A percentile compares a stretch with the other conserved stretches of the same genome.
phyloP scores from a whole-genome alignment of 2,797 vertebrate species.

The Setipinna tenuifilis region DNA sequence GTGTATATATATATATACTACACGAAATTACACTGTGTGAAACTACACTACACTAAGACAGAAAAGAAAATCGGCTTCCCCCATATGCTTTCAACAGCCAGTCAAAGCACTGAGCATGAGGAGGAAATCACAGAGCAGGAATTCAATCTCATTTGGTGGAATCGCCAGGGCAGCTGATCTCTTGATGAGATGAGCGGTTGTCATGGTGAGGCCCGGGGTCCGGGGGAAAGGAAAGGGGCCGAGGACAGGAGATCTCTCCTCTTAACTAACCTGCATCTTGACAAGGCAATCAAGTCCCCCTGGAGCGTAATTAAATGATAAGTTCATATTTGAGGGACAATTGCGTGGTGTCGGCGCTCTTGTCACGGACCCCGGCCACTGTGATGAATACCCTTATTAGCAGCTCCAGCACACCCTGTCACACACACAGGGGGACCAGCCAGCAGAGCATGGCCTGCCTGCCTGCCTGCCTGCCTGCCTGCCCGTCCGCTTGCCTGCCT shows the following conservation, averaged over 20 bases:
- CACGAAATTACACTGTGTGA: not conserved
- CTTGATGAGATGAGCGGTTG: slow-evolving; percentile 68
- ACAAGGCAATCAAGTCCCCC: slow-evolving; percentile 80
- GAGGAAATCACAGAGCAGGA: slow-evolving; percentile 46
- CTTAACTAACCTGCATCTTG: slow-evolving; percentile 87
- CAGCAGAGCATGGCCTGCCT: slow-evolving; percentile 63
- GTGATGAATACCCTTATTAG: slow-evolving; percentile 92
- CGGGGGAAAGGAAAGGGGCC: slow-evolving; percentile 29
- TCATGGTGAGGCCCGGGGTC: slow-evolving; percentile 61
- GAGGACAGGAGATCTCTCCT: slow-evolving; percentile 74
- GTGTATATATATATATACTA: too few relatives aligned
- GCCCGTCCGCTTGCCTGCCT: too few relatives aligned
- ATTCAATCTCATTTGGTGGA: slow-evolving; percentile 56
- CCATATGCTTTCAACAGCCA: not conserved
- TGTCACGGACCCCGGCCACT: slow-evolving; percentile 73
- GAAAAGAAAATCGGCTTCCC: not conserved
- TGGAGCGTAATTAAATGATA: slow-evolving; percentile 91
- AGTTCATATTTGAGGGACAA: slow-evolving; percentile 90
- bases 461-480: slow-evolving; percentile 42
- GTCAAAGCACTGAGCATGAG: not conserved
- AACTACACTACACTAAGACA: not conserved
- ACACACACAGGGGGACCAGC: slow-evolving; percentile 63
- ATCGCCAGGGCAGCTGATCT: slow-evolving; percentile 62
- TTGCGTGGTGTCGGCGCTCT: slow-evolving; percentile 66
- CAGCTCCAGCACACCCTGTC: slow-evolving; percentile 78